Conservation (phyloP, 2,113 vertebrate species). For the Cryptotis parvus region DNA sequence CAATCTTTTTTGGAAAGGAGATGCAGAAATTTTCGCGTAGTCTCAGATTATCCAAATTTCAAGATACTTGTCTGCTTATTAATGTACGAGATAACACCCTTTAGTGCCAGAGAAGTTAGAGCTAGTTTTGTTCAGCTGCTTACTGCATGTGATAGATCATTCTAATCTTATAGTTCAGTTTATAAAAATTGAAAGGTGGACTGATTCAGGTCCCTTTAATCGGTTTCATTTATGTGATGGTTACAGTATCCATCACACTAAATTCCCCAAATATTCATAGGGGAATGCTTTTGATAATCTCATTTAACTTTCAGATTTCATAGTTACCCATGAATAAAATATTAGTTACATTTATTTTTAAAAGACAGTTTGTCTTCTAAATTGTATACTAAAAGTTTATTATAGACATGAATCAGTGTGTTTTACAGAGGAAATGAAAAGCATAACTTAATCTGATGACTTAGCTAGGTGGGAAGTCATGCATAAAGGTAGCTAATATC, state of each 20-base stretch:
- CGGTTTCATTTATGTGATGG: too few relatives aligned
- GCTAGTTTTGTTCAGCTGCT: not conserved
- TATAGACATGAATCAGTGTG: not conserved
- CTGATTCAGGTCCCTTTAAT: not conserved
- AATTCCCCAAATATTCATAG: not conserved
- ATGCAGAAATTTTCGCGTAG: not conserved
- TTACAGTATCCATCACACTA: not conserved
- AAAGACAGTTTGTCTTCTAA: not conserved
- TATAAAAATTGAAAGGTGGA: not conserved
- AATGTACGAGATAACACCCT: not conserved
- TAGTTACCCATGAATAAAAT: not conserved
- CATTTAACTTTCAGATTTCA: constrained; percentile 13
- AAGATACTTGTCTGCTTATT: not conserved
- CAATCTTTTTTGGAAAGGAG: not conserved
- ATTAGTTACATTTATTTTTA: constrained; percentile 20
- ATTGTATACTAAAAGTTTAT: not conserved
- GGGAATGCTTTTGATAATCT: not conserved
- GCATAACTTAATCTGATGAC: not conserved
- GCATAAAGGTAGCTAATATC: not conserved
- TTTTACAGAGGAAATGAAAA: not conserved
- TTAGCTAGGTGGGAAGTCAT: too few relatives aligned
- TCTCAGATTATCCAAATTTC: not conserved
- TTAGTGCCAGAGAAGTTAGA: not conserved
- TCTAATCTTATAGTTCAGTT: constrained; percentile 26
- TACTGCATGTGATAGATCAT: not conserved